Conservation (phyloP, 1,140 invertebrate genomes). For the Cardiocondyla obscurior region DNA sequence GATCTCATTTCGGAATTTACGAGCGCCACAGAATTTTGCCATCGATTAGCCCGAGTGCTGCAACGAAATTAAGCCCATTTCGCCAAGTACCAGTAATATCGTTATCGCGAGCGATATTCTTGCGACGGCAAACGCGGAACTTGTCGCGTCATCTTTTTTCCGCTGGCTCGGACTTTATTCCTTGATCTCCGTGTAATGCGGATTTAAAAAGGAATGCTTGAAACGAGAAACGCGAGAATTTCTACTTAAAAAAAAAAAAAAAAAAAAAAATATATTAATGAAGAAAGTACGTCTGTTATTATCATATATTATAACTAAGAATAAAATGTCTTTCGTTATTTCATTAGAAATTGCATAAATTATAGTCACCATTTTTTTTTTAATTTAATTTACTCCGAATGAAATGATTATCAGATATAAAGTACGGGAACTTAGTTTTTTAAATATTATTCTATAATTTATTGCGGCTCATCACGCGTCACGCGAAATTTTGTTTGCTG, state of each 20-base stretch:
- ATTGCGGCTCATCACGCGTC: no score
- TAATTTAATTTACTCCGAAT: not conserved
- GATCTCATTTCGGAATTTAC: slow-evolving; percentile 48
- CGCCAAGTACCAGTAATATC: slow-evolving; percentile 34
- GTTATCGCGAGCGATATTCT: slow-evolving; percentile 37
- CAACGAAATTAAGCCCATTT: slow-evolving; percentile 43
- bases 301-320: not conserved
- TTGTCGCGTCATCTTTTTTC: slow-evolving; percentile 3
- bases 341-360: not conserved
- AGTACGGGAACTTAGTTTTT: not conserved
- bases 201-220: not conserved
- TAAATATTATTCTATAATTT: not conserved
- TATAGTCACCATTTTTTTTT: not conserved
- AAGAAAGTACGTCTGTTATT: not conserved
- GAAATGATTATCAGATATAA: not conserved
- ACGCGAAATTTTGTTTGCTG: not conserved
- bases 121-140: not conserved
- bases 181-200: not conserved
- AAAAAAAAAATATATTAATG: no score
- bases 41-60: slow-evolving; percentile 40
- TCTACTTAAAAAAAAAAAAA: slow-evolving; percentile 7
- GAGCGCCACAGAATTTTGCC: slow-evolving; percentile 35
- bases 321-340: not conserved
- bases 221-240: not conserved
- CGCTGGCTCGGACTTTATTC: not conserved